Evolutionary conservation across 2,888 invertebrate species (phyloP).

Genomic region (Myopa tessellatipennis): DNA sequence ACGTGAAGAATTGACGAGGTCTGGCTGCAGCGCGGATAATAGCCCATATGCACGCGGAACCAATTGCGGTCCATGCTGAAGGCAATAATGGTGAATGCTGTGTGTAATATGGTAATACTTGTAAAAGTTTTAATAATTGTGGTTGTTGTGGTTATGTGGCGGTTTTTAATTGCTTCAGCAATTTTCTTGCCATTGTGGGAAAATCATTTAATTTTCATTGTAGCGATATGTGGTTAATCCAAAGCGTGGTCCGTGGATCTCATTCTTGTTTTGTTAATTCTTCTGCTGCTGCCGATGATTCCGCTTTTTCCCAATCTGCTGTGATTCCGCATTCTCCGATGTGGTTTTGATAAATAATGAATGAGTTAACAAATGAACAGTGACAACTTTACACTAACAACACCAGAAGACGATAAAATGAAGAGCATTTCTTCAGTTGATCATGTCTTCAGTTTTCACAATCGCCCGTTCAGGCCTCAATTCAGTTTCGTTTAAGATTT

Average conservation of each 20-base stretch:
- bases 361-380: constrained; percentile 19
- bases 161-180: not conserved
- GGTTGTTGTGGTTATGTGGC: no score
- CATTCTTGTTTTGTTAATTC: not conserved
- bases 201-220: constrained; percentile 23
- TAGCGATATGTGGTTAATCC: constrained; percentile 8
- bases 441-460: constrained; percentile 28
- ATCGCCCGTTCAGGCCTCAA: constrained; percentile 23
- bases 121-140: no score
- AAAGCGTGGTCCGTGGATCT: not conserved
- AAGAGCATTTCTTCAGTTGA: constrained; percentile 30
- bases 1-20: no score
- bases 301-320: not conserved
- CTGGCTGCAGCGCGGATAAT: no score
- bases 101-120: no score
- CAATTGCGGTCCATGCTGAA: no score
- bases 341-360: not conserved
- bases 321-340: not conserved
- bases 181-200: constrained; percentile 16
- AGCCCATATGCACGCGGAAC: no score
- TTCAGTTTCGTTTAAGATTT: constrained; percentile 38
- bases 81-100: no score
- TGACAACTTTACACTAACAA: constrained; percentile 14
- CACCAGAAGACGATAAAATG: constrained; percentile 27
- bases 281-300: not conserved